Evolutionary conservation across 1,140 invertebrate genomes (phyloP).

Genomic region (Drosophila elegans): DNA sequence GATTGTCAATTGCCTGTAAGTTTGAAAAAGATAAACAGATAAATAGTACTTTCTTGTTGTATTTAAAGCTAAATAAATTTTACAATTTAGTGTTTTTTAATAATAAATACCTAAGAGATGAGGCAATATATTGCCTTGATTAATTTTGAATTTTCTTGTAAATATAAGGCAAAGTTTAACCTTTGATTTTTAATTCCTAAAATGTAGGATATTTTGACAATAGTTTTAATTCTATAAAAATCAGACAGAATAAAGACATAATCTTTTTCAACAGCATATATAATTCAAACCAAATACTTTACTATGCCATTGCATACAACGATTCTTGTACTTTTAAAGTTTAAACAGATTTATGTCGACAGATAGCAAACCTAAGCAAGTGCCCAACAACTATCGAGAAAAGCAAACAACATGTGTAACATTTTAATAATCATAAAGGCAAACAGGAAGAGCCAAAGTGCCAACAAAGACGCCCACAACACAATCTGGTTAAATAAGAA

Average conservation of each 20-base stretch:
- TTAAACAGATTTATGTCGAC: neutral
- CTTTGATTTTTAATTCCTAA: too few species aligned
- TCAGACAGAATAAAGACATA: too few species aligned
- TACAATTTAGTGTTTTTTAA: too few species aligned
- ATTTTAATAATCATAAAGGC: constrained; percentile 80
- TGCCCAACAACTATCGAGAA: constrained; percentile 11
- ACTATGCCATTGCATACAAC: too few species aligned
- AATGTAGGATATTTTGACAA: too few species aligned
- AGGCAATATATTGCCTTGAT: too few species aligned
- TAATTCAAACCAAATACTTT: too few species aligned
- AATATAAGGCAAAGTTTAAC: too few species aligned
- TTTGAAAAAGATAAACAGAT: neutral
- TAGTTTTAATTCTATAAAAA: neutral
- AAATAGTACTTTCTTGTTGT: neutral
- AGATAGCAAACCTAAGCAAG: constrained; percentile 4
- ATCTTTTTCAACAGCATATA: too few species aligned
- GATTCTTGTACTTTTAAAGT: neutral
- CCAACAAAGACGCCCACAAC: constrained; percentile 29
- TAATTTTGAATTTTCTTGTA: too few species aligned
- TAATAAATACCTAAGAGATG: too few species aligned
- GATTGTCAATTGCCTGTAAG: constrained; percentile 9
- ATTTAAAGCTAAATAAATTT: neutral
- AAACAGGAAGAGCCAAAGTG: constrained; percentile 58
- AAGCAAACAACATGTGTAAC: constrained; percentile 63
- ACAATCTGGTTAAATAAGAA: constrained; percentile 58